These are phyloP conservation scores for Furnarius figulus DNA, from an alignment of 2,113 vertebrate genomes.

Conservation along the genomic window DNA sequence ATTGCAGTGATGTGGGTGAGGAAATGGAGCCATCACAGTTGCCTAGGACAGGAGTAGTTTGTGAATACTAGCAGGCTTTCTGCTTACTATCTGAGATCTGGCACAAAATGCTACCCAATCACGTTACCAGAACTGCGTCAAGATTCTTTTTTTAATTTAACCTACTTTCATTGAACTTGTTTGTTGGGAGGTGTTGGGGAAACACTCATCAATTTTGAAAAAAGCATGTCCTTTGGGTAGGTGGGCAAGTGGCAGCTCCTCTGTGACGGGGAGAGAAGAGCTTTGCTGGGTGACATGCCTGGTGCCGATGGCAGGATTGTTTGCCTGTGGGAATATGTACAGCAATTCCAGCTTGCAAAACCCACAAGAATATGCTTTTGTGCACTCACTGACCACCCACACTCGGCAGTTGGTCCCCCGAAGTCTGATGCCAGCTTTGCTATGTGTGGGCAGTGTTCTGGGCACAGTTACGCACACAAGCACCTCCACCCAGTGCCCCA, in stretches of 20 bases:
- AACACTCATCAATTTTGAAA: not conserved
- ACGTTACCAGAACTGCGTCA: not conserved
- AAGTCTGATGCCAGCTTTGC: constrained; percentile 18
- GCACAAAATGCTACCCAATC: not conserved
- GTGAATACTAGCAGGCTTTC: not conserved
- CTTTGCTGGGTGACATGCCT: not conserved
- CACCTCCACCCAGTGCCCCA: constrained; percentile 21
- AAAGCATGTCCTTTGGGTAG: not conserved
- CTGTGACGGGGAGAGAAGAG: not conserved
- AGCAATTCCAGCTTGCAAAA: not conserved
- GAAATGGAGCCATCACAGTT: not conserved
- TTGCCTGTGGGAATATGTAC: not conserved
- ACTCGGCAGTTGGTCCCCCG: not conserved
- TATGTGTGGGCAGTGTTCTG: not conserved
- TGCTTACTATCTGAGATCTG: not conserved
- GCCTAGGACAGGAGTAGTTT: not conserved
- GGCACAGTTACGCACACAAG: not conserved
- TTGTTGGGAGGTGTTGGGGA: constrained; percentile 18
- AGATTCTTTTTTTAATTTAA: constrained; percentile 17
- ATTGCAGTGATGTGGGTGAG: not conserved
- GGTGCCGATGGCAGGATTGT: not conserved
- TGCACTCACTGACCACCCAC: not conserved
- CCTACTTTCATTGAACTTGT: constrained; percentile 30
- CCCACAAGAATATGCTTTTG: not conserved
- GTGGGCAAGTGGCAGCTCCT: constrained; percentile 2